A percentile compares a stretch with the other conserved stretches of the same genome.
Evolutionary conservation across 2,888 invertebrate genomes (phyloP).

Genomic region (Coleophora flavipennella): DNA sequence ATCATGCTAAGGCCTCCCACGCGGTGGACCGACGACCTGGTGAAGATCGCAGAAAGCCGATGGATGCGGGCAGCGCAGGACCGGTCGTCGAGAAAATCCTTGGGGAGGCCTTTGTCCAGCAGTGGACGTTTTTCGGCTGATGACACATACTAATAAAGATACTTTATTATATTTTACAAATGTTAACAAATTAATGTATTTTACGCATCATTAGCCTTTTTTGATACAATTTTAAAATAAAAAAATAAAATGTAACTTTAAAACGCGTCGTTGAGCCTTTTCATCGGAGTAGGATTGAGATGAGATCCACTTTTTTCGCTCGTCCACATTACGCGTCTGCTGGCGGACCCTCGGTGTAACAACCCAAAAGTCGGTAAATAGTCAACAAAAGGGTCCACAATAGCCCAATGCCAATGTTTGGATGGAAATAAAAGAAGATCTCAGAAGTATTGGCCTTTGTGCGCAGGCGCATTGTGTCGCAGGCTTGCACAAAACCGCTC

Average conservation of each 20-base stretch:
- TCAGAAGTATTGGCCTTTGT: conserved; percentile 53
- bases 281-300: conserved; percentile 25
- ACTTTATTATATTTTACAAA: too few relatives aligned
- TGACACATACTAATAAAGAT: too few relatives aligned
- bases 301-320: conserved; percentile 39
- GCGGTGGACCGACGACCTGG: too few relatives aligned
- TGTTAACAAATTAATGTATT: too few relatives aligned
- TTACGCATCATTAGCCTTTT: too few relatives aligned
- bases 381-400: conserved; percentile 59
- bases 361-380: conserved; percentile 70
- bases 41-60: too few relatives aligned
- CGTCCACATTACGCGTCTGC: conserved; percentile 19
- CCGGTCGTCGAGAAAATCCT: too few relatives aligned
- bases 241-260: conserved; percentile 30
- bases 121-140: too few relatives aligned
- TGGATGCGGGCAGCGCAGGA: too few relatives aligned
- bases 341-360: conserved; percentile 49
- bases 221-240: conserved; percentile 13
- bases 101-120: too few relatives aligned
- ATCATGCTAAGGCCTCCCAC: too few relatives aligned
- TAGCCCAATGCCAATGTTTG: conserved; percentile 67
- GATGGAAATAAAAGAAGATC: conserved; percentile 60
- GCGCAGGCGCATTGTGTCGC: conserved; percentile 44
- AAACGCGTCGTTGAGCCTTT: conserved; percentile 13
- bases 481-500: conserved; percentile 66